A percentile compares a stretch with the other conserved stretches of the same genome.
Conservation (phyloP, 2,888 invertebrate genomes). For the Drosophila anceps region DNA sequence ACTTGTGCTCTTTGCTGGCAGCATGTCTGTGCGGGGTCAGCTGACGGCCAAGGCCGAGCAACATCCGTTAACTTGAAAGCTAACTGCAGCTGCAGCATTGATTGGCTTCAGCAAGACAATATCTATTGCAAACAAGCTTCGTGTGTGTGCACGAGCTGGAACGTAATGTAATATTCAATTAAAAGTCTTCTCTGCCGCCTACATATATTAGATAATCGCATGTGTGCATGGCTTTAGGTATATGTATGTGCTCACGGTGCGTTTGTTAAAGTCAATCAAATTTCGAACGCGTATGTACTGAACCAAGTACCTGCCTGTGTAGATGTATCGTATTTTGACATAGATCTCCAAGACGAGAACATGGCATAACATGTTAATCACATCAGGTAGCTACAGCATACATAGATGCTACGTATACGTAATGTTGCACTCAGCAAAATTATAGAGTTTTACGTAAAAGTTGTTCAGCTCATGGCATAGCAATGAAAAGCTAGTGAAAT, state of each 20-base stretch:
- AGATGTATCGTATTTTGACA: too few species aligned
- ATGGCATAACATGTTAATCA: neutral
- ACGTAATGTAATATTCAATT: conserved; percentile 11
- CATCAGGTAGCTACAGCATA: neutral
- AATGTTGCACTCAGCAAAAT: neutral
- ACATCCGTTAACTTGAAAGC: neutral
- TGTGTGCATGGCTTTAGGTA: too few species aligned
- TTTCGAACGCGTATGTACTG: too few species aligned
- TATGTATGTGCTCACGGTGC: too few species aligned
- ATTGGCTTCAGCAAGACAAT: conserved; percentile 4
- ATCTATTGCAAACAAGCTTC: neutral
- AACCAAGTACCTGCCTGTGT: too few species aligned
- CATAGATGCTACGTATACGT: neutral
- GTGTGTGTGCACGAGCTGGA: neutral
- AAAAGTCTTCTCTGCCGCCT: neutral
- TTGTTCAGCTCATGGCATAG: too few species aligned
- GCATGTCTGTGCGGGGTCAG: too few species aligned
- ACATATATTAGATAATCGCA: neutral
- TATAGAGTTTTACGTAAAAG: too few species aligned
- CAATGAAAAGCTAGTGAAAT: too few species aligned
- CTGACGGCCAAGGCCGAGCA: neutral
- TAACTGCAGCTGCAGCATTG: neutral
- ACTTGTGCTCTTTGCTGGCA: neutral
- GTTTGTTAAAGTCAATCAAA: too few species aligned
- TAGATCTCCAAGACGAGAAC: too few species aligned